Conservation (phyloP, 2,113 vertebrate species). For the Setophaga coronata region DNA sequence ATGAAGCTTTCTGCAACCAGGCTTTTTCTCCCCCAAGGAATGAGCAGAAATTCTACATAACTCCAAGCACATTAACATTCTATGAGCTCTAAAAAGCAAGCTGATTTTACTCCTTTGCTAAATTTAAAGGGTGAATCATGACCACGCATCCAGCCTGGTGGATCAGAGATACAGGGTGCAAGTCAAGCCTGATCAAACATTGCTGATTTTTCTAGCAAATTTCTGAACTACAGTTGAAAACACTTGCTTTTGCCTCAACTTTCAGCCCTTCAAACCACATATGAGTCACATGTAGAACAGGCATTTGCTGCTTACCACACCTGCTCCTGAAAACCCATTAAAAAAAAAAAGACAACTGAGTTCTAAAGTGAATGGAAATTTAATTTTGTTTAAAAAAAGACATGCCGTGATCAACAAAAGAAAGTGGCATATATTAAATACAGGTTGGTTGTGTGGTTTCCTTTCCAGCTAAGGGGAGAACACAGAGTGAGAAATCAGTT, state of each 20-base stretch:
- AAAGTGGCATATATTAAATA: background rate
- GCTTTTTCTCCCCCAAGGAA: background rate
- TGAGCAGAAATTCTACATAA: background rate
- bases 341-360: background rate
- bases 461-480: background rate
- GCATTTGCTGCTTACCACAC: background rate
- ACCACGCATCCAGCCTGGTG: rapidly evolving
- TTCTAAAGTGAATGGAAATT: background rate
- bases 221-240: background rate
- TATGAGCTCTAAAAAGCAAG: background rate
- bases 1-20: background rate
- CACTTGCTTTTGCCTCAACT: background rate
- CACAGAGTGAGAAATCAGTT: background rate
- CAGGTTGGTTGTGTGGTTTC: background rate
- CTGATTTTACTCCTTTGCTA: background rate
- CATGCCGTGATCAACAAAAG: background rate
- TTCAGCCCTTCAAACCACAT: background rate
- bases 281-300: background rate
- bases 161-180: background rate
- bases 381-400: background rate
- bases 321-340: background rate
- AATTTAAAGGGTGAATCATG: background rate
- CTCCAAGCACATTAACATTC: background rate
- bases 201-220: background rate
- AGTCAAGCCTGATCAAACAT: background rate